These are phyloP conservation scores for Spizella passerina DNA, from an alignment of 2,797 vertebrate genomes.

Conservation along the genomic window DNA sequence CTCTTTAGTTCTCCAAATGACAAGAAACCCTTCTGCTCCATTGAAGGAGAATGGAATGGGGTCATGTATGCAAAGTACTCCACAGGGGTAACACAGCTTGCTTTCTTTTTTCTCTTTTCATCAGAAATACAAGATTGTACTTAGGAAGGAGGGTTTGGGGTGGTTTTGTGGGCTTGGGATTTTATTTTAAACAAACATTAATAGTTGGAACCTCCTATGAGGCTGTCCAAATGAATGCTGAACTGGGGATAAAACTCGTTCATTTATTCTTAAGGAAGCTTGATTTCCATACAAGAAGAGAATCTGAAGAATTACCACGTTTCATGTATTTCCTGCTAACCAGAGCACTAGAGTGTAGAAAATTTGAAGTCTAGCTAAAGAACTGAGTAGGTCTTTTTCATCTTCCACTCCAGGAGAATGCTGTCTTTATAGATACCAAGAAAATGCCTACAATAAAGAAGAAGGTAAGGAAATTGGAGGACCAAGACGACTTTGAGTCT, in stretches of 20 bases:
- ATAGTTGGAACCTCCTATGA: neutral
- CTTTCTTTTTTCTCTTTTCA: neutral
- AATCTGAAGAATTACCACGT: neutral
- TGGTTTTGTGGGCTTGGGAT: neutral
- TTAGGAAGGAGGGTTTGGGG: neutral
- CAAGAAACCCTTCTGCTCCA: constrained; percentile 95
- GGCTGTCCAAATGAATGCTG: neutral
- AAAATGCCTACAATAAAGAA: constrained; percentile 95
- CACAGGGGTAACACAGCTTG: constrained; percentile 85
- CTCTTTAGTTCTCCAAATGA: constrained; percentile 90
- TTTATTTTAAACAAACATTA: neutral
- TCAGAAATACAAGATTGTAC: neutral
- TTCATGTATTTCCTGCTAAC: neutral
- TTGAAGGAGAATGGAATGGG: constrained; percentile 99
- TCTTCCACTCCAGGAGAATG: constrained; percentile 84
- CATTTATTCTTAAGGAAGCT: neutral
- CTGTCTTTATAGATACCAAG: constrained; percentile 96
- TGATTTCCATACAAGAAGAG: neutral
- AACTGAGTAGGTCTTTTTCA: neutral
- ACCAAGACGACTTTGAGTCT: constrained; percentile 94
- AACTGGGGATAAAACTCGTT: neutral
- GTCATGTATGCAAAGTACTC: constrained; percentile 94
- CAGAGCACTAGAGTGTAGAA: neutral
- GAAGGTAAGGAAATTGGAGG: constrained; percentile 96
- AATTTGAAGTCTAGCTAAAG: neutral